Evolutionary conservation across 2,888 invertebrate species (phyloP), one percentile per base, ranked within the genome.

Genomic region (Therioaphis trifolii): DNA sequence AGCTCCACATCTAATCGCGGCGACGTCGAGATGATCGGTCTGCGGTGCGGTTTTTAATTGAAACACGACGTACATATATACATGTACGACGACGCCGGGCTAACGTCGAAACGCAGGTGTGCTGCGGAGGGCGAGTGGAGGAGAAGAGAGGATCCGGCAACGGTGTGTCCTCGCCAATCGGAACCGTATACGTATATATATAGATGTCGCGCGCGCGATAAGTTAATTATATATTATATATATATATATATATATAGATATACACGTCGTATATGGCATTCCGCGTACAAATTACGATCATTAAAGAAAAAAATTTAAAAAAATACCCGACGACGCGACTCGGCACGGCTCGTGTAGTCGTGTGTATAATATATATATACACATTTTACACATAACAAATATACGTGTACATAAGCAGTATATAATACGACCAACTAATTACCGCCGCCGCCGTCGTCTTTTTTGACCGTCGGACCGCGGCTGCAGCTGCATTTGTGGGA

Each of bases 161-260:
- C 58, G n/a, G n/a, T n/a, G n/a, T 76, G 46, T 46, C 46, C 14
- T 63, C 29, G 76, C 76, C 49, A 49, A 35, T 66, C 63, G 75
- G 40, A 49, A 49, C 63, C n/a, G 75, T 29, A n/a, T n/a, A n/a
- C n/a, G n/a, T n/a, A n/a, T n/a, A n/a, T n/a, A n/a, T n/a, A n/a
- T n/a, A 63, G 63, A 76, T 76, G 63, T 76, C 76, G 76, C 76
- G 63, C 18, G 5, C 15, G 76, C 58, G 75, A 61, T 76, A 61
- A 61, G 43, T 76, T 72, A 72, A 72, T 55, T 75, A 61, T 52
- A 15, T 14, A 52, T 52, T n/a, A n/a, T n/a, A n/a, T n/a, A n/a
- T n/a, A n/a, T n/a, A n/a, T n/a, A n/a, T n/a, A n/a, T n/a, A n/a
- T n/a, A n/a, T n/a, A n/a, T n/a, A n/a, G n/a, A n/a, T n/a, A n/a